Base-by-base conservation (phyloP, 2,113 vertebrate genomes). In the Ellobius talpinus region DNA sequence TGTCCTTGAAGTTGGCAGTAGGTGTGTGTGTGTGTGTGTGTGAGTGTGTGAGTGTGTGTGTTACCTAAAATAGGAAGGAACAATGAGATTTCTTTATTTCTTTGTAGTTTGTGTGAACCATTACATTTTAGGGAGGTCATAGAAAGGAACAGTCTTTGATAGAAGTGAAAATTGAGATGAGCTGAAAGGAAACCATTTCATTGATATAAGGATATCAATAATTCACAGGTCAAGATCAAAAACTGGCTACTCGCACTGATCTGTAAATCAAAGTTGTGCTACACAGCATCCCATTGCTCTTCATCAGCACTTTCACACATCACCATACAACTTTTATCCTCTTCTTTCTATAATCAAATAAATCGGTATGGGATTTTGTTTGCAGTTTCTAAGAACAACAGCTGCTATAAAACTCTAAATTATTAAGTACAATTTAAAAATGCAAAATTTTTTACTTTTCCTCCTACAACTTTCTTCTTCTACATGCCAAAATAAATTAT, bases 151-250 rank as follows among this genome's bases (percentile, higher is more conserved):
- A 65, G 86, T 88, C 5, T 94, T 78, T 82, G 50, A 96, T 93
- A 72, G 47, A 79, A 94, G 47, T 3, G 4, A 63, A 93, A 96
- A 95, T 6, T 73, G 85, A 94, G 58, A 93, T 58, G 58, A 79
- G 31, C 31, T 93, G 33, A 96, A 96, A 97, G 66, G 61, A 93
- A 93, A 86, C 26, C 16, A 95, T 84, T 95, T 94, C 87, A 95
- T 39, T 90, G 93, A 95, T 95, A 66, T 90, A 88, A 81, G 63
- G 11, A 6, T 87, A 92, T 97, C 93, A 96, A 87, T 96, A 97
- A 98, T 95, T 95, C 85, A 96, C 47, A 91, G 72, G 47, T 63
- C 87, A 77, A 91, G 77, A 96, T 79, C 2, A 89, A 89, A 96
- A 96, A 5, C 39, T 66, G 61, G 21, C 91, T 70, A 45, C 24